Conservation (phyloP, 2,888 invertebrate genomes). For the Vannuccia rotundouncinata region DNA sequence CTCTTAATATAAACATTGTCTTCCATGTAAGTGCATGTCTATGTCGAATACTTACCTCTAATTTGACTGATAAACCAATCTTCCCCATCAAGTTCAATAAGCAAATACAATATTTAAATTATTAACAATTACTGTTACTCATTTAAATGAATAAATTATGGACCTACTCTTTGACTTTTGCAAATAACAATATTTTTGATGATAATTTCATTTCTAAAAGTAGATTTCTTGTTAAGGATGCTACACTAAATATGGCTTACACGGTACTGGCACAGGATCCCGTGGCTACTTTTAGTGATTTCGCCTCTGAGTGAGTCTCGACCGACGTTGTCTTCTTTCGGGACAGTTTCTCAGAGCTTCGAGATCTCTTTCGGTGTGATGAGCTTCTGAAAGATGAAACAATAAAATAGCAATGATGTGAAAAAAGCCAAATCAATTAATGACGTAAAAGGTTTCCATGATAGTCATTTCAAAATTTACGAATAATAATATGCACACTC, state of each 20-base stretch:
- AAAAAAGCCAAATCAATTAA: not conserved
- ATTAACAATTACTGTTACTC: no score
- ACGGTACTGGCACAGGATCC: constrained; percentile 13
- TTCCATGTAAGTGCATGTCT: no score
- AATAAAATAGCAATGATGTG: not conserved
- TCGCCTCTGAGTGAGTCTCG: not conserved
- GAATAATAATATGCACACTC: not conserved
- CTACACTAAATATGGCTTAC: no score
- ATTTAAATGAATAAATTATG: no score
- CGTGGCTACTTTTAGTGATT: constrained; percentile 13
- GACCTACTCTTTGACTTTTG: no score
- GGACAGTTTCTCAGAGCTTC: not conserved
- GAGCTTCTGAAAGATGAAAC: constrained; percentile 1
- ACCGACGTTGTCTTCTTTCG: not conserved
- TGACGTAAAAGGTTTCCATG: not conserved
- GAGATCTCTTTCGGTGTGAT: not conserved
- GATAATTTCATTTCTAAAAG: not conserved
- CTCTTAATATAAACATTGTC: no score
- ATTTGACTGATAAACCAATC: no score
- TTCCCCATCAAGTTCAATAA: no score
- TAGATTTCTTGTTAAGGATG: no score
- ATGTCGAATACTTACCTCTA: no score
- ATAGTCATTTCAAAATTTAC: not conserved
- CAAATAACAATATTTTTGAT: not conserved
- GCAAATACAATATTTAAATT: no score